Percentiles rank a stretch among this genome's conserved stretches.
Conservation (phyloP, 2,888 invertebrate genomes). For the Drosophila subsilvestris region DNA sequence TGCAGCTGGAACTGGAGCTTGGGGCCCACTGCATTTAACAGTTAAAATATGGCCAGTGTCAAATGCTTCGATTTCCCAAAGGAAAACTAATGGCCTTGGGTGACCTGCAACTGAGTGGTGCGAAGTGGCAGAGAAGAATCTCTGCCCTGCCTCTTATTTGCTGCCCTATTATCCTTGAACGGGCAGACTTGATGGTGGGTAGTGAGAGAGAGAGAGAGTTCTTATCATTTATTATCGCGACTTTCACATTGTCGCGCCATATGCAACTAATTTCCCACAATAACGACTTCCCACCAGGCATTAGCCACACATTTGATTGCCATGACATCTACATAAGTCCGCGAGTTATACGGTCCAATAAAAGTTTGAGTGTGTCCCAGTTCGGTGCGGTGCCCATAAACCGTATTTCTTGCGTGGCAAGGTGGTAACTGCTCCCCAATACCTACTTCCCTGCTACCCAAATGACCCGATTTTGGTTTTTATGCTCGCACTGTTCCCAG, state of each 20-base stretch:
- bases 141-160: too few species aligned
- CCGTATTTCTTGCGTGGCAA: conserved; percentile 35
- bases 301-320: conserved; percentile 48
- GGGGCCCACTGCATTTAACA: conserved; percentile 58
- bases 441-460: conserved; percentile 23
- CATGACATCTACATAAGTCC: conserved; percentile 44
- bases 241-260: conserved; percentile 33
- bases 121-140: conserved; percentile 21
- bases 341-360: conserved; percentile 38
- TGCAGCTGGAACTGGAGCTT: too few species aligned
- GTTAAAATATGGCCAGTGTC: conserved; percentile 75
- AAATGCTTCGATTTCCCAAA: conserved; percentile 54
- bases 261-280: conserved; percentile 46
- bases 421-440: conserved; percentile 12
- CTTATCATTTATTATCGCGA: background rate
- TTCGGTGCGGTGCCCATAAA: conserved; percentile 24
- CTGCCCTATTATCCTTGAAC: background rate
- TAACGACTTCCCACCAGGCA: conserved; percentile 35
- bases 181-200: background rate
- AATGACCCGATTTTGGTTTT: conserved; percentile 77
- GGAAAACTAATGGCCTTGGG: conserved; percentile 59
- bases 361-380: conserved; percentile 39
- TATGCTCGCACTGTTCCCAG: conserved; percentile 47
- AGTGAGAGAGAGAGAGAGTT: too few species aligned
- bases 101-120: conserved; percentile 20